Percentiles rank a stretch among this genome's conserved stretches.
Conservation (phyloP, 1,140 invertebrate genomes). For the Homalodisca vitripennis region DNA sequence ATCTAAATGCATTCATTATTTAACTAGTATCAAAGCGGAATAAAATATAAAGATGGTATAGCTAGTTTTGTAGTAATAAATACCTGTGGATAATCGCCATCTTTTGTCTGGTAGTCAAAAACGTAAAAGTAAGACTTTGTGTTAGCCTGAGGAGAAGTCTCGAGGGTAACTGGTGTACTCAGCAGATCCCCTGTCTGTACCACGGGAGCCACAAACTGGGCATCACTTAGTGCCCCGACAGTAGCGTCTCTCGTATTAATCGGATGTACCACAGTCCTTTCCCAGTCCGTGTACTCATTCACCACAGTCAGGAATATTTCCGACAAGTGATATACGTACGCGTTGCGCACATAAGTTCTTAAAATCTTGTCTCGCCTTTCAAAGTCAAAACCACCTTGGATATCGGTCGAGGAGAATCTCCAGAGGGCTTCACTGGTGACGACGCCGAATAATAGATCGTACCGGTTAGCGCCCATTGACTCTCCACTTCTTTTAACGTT, state of each 20-base stretch:
- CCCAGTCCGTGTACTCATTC: slow-evolving; percentile 98
- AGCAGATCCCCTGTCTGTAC: slow-evolving; percentile 79
- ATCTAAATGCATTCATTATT: too few species aligned
- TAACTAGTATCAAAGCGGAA: neutral
- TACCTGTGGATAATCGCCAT: slow-evolving; percentile 86
- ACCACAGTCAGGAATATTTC: slow-evolving; percentile 96
- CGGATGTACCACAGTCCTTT: slow-evolving; percentile 86
- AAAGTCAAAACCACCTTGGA: slow-evolving; percentile 86
- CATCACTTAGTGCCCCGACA: slow-evolving; percentile 89
- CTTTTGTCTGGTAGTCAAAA: slow-evolving; percentile 90
- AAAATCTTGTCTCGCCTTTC: slow-evolving; percentile 87
- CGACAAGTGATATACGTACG: slow-evolving; percentile 91
- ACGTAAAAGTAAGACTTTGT: slow-evolving; percentile 85
- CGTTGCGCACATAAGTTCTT: slow-evolving; percentile 90
- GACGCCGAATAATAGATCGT: slow-evolving; percentile 81
- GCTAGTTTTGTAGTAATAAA: neutral
- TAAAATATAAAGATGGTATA: neutral
- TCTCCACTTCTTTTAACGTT: slow-evolving; percentile 51
- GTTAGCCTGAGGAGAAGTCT: slow-evolving; percentile 28
- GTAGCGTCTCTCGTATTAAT: slow-evolving; percentile 90
- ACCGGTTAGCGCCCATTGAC: slow-evolving; percentile 57
- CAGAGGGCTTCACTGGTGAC: slow-evolving; percentile 81
- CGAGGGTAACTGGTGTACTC: slow-evolving; percentile 49
- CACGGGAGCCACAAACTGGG: slow-evolving; percentile 82
- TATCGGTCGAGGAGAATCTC: slow-evolving; percentile 78